Evolutionary conservation across 2,888 invertebrate genomes (phyloP).

Genomic region (Oxycera nigricornis): DNA sequence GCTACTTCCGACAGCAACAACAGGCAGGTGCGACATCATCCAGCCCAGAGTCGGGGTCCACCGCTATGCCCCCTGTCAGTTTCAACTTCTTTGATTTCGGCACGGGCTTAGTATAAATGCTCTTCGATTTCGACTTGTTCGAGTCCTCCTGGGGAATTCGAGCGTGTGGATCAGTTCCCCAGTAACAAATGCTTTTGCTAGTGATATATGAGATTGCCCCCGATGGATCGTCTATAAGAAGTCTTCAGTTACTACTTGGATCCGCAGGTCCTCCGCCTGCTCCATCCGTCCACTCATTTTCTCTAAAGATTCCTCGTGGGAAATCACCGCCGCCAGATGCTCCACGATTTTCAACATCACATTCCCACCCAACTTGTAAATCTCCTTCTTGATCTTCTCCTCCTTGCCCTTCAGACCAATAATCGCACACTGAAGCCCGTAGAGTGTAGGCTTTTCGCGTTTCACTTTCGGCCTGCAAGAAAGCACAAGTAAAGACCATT

Average conservation of each 20-base stretch:
- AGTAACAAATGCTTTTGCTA: slow-evolving; percentile 77
- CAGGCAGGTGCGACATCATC: slow-evolving; percentile 80
- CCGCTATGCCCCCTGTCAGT: slow-evolving; percentile 84
- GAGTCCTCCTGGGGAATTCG: slow-evolving; percentile 62
- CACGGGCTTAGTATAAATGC: slow-evolving; percentile 66
- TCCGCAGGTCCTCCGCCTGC: slow-evolving; percentile 70
- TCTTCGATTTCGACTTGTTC: slow-evolving; percentile 68
- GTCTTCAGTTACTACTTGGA: slow-evolving; percentile 82
- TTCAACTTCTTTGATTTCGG: slow-evolving; percentile 72
- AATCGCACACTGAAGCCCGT: slow-evolving; percentile 79
- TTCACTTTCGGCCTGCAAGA: slow-evolving; percentile 69
- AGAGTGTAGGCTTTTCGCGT: slow-evolving; percentile 72
- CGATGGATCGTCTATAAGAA: slow-evolving; percentile 71
- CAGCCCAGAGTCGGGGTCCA: slow-evolving; percentile 89
- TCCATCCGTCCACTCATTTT: slow-evolving; percentile 71
- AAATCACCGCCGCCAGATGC: slow-evolving; percentile 77
- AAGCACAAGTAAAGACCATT: background rate
- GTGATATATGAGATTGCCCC: slow-evolving; percentile 71
- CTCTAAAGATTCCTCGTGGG: slow-evolving; percentile 72
- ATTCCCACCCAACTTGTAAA: slow-evolving; percentile 79
- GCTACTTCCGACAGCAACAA: slow-evolving; percentile 95
- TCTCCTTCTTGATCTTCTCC: slow-evolving; percentile 71
- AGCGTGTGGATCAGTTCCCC: slow-evolving; percentile 74
- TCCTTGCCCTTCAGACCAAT: slow-evolving; percentile 67
- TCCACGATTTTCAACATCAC: slow-evolving; percentile 70